Evolutionary conservation across 2,888 invertebrate species (phyloP).

Genomic region (Archaeoteleia sp.): DNA sequence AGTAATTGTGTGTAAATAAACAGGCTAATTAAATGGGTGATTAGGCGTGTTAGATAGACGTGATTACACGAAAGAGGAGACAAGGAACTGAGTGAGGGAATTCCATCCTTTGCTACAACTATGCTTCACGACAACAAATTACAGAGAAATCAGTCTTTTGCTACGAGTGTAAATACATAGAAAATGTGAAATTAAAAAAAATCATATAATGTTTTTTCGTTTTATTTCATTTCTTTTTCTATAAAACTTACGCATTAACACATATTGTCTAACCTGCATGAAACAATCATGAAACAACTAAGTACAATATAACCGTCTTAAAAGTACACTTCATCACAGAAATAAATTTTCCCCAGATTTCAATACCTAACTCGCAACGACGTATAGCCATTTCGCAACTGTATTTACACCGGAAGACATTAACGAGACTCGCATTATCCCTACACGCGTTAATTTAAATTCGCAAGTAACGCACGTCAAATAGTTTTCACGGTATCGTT

Average conservation of each 20-base stretch:
- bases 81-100: conserved; percentile 40
- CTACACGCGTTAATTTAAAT: conserved; percentile 35
- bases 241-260: conserved; percentile 20
- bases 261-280: conserved; percentile 2
- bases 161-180: conserved; percentile 42
- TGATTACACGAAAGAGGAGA: conserved; percentile 46
- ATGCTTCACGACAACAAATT: conserved; percentile 23
- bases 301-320: conserved; percentile 49
- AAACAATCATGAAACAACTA: conserved; percentile 42
- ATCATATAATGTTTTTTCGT: conserved; percentile 5
- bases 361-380: conserved; percentile 53
- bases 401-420: conserved; percentile 54
- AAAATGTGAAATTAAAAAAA: conserved; percentile 29
- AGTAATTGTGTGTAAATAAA: conserved; percentile 48
- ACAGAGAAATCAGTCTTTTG: conserved; percentile 50
- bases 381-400: conserved; percentile 38
- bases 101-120: conserved; percentile 14
- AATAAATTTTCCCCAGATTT: conserved; percentile 48
- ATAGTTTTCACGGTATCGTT: conserved; percentile 45
- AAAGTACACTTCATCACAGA: conserved; percentile 51
- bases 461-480: conserved; percentile 50
- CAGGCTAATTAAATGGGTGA: conserved; percentile 44
- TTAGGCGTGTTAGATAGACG: conserved; percentile 46
- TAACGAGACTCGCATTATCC: conserved; percentile 48
- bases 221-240: conserved; percentile 6